Conservation (phyloP, 2,797 vertebrate genomes). For the Mionectes olivaceus region DNA sequence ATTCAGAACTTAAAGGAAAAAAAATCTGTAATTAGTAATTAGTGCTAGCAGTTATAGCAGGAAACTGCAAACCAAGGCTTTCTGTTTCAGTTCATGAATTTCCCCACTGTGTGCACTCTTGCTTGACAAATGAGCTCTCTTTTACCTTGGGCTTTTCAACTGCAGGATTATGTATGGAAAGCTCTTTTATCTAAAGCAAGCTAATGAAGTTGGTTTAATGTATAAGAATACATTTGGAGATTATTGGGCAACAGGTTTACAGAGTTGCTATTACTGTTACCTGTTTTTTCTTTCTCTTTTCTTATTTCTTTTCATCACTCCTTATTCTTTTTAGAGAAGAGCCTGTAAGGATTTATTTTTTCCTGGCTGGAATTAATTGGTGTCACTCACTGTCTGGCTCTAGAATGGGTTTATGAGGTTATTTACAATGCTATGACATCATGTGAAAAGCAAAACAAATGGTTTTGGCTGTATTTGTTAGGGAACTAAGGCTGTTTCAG, state of each 20-base stretch:
- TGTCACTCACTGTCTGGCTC: background rate
- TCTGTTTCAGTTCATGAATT: background rate
- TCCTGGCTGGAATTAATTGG: background rate
- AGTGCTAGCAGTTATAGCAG: background rate
- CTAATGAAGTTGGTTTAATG: background rate
- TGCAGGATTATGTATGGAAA: background rate
- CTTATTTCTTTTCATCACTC: background rate
- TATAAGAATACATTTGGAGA: background rate
- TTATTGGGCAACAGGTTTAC: background rate
- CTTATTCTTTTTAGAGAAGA: background rate
- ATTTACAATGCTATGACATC: background rate
- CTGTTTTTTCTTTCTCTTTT: background rate
- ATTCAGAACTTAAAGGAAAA: conserved; percentile 12
- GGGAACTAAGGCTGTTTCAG: background rate
- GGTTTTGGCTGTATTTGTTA: background rate
- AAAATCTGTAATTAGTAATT: conserved; percentile 20
- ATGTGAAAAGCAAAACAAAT: background rate
- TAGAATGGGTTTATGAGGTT: background rate
- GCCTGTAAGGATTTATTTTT: background rate
- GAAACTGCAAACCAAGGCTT: conserved; percentile 3
- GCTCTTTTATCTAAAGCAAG: background rate
- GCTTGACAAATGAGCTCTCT: background rate
- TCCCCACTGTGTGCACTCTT: background rate
- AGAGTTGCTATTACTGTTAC: background rate
- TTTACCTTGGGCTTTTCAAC: background rate